These are phyloP conservation scores for Coleophora deauratella DNA, from an alignment of 2,888 invertebrate species.

Conservation along the genomic window DNA sequence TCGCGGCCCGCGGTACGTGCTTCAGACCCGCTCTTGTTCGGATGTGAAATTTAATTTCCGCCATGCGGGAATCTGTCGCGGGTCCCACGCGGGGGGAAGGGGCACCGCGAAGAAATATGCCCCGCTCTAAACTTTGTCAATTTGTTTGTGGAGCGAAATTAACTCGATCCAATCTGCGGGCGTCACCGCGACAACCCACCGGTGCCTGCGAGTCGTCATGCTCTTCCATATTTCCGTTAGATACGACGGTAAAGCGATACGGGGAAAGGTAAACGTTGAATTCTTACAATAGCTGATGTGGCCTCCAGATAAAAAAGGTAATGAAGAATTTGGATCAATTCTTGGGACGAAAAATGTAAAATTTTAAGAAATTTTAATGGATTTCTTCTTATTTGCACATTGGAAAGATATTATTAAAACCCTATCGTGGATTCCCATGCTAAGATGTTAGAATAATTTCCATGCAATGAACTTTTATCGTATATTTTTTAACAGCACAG, in stretches of 20 bases:
- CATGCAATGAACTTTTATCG: too few species aligned
- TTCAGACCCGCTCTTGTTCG: conserved; percentile 58
- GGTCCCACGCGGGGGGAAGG: conserved; percentile 32
- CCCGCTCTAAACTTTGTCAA: conserved; percentile 74
- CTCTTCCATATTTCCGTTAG: conserved; percentile 47
- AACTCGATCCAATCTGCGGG: conserved; percentile 73
- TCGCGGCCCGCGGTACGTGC: conserved; percentile 54
- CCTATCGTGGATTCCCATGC: too few species aligned
- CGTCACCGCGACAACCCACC: conserved; percentile 49
- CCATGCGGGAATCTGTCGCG: conserved; percentile 60
- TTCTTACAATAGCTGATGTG: too few species aligned
- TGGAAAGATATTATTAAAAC: too few species aligned
- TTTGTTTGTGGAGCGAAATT: conserved; percentile 74
- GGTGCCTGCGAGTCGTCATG: conserved; percentile 42
- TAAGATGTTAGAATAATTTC: too few species aligned
- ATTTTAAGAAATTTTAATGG: too few species aligned
- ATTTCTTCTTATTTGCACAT: too few species aligned
- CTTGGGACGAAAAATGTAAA: too few species aligned
- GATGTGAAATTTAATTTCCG: conserved; percentile 75
- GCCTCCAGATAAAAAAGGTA: too few species aligned
- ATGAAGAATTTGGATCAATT: too few species aligned
- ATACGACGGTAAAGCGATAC: conserved; percentile 26
- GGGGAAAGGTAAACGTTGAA: conserved; percentile 33
- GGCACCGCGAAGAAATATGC: conserved; percentile 66
- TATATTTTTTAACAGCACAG: too few species aligned